A percentile compares a stretch with the other conserved stretches of the same genome.
These are phyloP conservation scores for Lemur catta DNA, from an alignment of 2,797 vertebrate genomes.

Conservation along the genomic window DNA sequence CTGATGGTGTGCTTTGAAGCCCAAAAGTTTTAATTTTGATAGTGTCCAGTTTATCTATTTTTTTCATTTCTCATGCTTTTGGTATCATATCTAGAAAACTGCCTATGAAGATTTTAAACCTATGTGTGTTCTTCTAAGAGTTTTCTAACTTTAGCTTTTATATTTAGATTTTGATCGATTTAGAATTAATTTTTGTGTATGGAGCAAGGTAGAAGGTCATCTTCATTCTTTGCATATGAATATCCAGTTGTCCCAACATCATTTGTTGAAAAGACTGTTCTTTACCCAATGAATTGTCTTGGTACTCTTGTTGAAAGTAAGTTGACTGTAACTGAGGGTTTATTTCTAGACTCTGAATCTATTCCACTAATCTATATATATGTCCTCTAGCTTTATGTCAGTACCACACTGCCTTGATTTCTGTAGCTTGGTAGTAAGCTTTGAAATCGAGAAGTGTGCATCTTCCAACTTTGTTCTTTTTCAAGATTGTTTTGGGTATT, in stretches of 20 bases:
- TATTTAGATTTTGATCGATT: conserved; percentile 2
- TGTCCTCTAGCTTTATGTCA: neutral
- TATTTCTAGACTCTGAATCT: neutral
- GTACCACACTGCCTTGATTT: neutral
- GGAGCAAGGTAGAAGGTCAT: neutral
- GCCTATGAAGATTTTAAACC: neutral
- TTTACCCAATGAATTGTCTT: neutral
- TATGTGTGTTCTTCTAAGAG: neutral
- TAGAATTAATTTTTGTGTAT: conserved; percentile 31
- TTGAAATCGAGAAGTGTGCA: neutral
- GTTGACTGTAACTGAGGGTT: neutral
- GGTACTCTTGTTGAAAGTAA: neutral
- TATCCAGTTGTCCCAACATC: neutral
- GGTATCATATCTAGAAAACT: neutral
- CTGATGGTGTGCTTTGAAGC: conserved; percentile 19
- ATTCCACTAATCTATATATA: neutral
- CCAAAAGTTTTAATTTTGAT: neutral
- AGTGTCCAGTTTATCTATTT: neutral
- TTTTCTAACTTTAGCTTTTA: neutral
- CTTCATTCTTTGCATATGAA: neutral
- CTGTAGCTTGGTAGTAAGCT: neutral
- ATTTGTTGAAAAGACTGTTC: neutral
- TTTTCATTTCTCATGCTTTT: neutral
- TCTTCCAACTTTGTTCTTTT: neutral
- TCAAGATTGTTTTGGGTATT: neutral